Base-by-base conservation (phyloP, 1,140 invertebrate genomes). In the Tetragnatha versicolor region DNA sequence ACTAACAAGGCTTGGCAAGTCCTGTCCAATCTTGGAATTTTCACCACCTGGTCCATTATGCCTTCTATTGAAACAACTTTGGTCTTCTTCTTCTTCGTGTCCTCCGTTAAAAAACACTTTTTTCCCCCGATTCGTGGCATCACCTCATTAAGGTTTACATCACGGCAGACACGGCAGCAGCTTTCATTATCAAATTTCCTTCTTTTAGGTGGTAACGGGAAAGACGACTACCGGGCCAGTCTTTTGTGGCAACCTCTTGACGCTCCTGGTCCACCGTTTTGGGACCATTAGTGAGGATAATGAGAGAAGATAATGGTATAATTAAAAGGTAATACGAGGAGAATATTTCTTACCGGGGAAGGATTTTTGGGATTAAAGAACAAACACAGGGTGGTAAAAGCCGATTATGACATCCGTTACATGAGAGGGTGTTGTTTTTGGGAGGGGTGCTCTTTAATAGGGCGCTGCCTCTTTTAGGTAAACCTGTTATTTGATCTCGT, bases 31-130 rank as follows among this genome's bases (percentile, higher is more conserved):
- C 14, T 37, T 27, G 31, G 20, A 29, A 68, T 49, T 49, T 68
- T 68, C 63, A 68, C 47, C 63, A 68, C 63, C 63, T 68, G 63
- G 63, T 49, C 39, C 42, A 68, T 49, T 29, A 68, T 45, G 39
- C 63, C 63, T 37, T 7, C 31, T n/a, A 27, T 68, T 29, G 14
- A 17, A 12, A 25, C 29, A 49, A 25, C 33, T 29, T 14, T 49
- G 5, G n/a, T 35, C 10, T 68, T 49, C n/a, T n/a, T 49, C 14
- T 5, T 27, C 61, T 27, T 31, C 39, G 39, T 47, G 27, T 47
- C 7, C 20, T 4, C 12, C 25, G 3, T 42, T 39, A 9, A 10
- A 6, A 42, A 39, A 2, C 33, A 14, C 12, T 63, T 25, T 47
- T 31, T 49, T 25, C 7, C 45, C 42, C 10, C 33, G 42, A 27